phyloP scores from a whole-genome alignment of 2,797 vertebrate species.

The Cuculus canorus region DNA sequence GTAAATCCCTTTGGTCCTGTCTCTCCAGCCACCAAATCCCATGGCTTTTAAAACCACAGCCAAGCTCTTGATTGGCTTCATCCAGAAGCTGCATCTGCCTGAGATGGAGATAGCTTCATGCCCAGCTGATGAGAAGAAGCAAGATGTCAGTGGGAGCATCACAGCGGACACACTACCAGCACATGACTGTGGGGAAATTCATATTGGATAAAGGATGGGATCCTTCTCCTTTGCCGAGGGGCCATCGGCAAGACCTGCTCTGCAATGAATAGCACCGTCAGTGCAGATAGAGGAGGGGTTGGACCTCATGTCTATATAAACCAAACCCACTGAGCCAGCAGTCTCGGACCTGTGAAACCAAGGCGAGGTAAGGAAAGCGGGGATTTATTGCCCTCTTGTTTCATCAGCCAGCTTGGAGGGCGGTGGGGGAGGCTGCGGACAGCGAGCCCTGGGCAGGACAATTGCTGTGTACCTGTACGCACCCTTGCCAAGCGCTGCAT shows the following conservation, averaged over 20 bases:
- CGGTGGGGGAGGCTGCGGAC: fast-evolving
- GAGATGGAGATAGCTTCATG: neutral
- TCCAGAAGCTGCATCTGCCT: fast-evolving
- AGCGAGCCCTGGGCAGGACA: neutral
- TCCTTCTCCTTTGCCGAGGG: neutral
- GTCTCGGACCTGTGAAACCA: neutral
- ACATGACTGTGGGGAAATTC: neutral
- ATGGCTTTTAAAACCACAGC: neutral
- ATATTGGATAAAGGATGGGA: neutral
- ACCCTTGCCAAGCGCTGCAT: fast-evolving
- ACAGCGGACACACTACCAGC: fast-evolving
- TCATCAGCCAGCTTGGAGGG: neutral
- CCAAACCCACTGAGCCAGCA: fast-evolving
- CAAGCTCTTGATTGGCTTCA: neutral
- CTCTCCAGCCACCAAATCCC: neutral
- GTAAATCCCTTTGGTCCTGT: neutral
- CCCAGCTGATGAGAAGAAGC: fast-evolving
- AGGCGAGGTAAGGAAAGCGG: neutral
- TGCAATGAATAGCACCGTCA: fast-evolving
- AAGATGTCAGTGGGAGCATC: fast-evolving
- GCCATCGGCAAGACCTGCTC: neutral
- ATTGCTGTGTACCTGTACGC: neutral
- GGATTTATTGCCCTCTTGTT: neutral
- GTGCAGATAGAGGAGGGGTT: neutral
- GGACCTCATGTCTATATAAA: constrained; percentile 13